Evolutionary conservation across 2,113 vertebrate genomes (phyloP).

Genomic region (Tamias sibiricus): DNA sequence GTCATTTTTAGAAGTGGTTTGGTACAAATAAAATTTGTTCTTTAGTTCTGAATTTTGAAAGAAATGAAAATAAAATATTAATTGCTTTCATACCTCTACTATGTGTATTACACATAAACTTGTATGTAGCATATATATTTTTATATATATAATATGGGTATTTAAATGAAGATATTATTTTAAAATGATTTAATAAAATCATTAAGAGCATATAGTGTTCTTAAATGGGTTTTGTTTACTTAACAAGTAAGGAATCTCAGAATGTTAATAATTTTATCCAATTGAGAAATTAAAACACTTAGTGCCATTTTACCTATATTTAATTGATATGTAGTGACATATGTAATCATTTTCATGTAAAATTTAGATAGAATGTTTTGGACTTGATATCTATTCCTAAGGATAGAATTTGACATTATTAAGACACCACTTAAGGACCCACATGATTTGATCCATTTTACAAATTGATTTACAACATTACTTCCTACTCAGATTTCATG

Average conservation of each 20-base stretch:
- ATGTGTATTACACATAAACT: background rate
- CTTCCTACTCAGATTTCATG: no score
- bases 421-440: no score
- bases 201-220: background rate
- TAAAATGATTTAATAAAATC: background rate
- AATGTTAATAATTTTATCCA: background rate
- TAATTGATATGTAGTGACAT: background rate
- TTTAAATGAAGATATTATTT: background rate
- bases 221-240: background rate
- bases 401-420: background rate
- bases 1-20: background rate
- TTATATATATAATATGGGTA: background rate
- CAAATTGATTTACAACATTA: no score
- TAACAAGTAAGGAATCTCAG: background rate
- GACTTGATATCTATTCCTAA: background rate
- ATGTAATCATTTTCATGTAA: background rate
- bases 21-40: background rate
- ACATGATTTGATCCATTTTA: no score
- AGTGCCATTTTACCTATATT: background rate
- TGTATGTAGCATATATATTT: background rate
- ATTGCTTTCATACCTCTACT: background rate
- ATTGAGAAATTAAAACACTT: background rate
- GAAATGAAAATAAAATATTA: slow-evolving; percentile 1
- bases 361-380: background rate
- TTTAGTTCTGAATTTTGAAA: background rate